Evolutionary conservation across 2,113 vertebrate genomes (phyloP), one percentile per base, ranked within the genome.

Genomic region (Forbesichthys papilliferus): DNA sequence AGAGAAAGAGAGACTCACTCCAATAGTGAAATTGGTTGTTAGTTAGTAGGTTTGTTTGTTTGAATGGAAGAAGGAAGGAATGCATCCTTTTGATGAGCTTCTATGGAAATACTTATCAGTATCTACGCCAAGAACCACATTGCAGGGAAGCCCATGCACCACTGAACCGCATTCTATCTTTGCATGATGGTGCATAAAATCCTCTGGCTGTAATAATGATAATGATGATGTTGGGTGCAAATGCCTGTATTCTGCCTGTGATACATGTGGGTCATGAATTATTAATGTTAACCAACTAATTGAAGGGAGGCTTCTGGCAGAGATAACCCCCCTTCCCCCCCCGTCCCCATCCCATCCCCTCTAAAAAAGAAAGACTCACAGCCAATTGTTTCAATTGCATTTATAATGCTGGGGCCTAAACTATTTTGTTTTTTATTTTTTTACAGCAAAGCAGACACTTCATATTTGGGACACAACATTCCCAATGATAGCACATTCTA

Each of bases 231-330:
- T 85, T 85, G 58, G 65, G 71, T 72, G 68, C 61, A 77, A 65
- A 83, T 75, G 73, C 68, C 78, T 78, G 72, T 77, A 77, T 74
- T 87, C 73, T 83, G 71, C 68, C 74, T 83, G 65, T 63, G 77
- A 79, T 69, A 89, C 73, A 84, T 81, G 80, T 85, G 79, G 77
- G 12, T 64, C 81, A 82, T 90, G 76, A 89, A 86, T 89, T 85
- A 88, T 89, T 85, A 79, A 88, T 88, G 79, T 46, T 71, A 52
- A 16, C 55, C 71, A 66, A 61, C 60, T 71, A 68, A 79, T 14
- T 74, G 16, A 73, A 69, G 61, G 67, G 56, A 70, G 64, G 46
- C 49, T 72, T 61, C 9, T 47, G 69, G 69, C 65, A 68, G 75
- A 77, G 77, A 69, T 5, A 75, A 56, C 11, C 9, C 13, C 10